Percentiles rank a stretch among this genome's conserved stretches.
phyloP scores from a whole-genome alignment of 2,888 invertebrate species.

The Prosapia bicincta region DNA sequence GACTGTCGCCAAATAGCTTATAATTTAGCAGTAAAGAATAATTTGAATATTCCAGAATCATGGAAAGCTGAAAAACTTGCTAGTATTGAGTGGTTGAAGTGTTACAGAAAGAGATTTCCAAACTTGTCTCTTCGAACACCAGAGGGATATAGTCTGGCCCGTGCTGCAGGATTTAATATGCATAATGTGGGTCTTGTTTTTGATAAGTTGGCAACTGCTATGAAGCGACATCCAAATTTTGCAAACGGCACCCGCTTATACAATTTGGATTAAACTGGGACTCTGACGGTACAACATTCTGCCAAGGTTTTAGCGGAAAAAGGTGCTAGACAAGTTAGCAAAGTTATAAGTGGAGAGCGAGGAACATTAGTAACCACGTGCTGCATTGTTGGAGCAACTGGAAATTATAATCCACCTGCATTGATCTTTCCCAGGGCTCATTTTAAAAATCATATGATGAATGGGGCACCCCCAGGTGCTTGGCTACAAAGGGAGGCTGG shows the following conservation, averaged over 20 bases:
- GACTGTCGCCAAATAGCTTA: slow-evolving; percentile 34
- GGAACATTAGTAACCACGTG: slow-evolving; percentile 15
- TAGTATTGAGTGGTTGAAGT: neutral
- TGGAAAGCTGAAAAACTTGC: slow-evolving; percentile 33
- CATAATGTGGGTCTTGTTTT: no score
- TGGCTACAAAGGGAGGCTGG: no score
- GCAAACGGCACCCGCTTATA: slow-evolving; percentile 36
- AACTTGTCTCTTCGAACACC: neutral
- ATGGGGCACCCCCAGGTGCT: neutral
- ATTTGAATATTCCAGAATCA: slow-evolving; percentile 30
- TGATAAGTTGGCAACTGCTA: slow-evolving; percentile 38
- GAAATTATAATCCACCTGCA: neutral
- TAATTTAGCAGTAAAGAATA: slow-evolving; percentile 33
- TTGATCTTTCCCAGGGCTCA: neutral
- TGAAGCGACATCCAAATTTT: slow-evolving; percentile 33
- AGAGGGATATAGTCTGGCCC: neutral
- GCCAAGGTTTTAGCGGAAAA: slow-evolving; percentile 38
- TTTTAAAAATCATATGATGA: neutral
- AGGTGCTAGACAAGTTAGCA: slow-evolving; percentile 26
- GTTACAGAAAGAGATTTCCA: slow-evolving; percentile 13
- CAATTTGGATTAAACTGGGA: slow-evolving; percentile 36
- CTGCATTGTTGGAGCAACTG: slow-evolving; percentile 7
- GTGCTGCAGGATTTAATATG: no score
- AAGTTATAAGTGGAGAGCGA: slow-evolving; percentile 5
- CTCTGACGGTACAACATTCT: slow-evolving; percentile 37